A percentile compares a stretch with the other conserved stretches of the same genome.
Evolutionary conservation across 2,113 vertebrate species (phyloP).

Genomic region (Raphicerus campestris): DNA sequence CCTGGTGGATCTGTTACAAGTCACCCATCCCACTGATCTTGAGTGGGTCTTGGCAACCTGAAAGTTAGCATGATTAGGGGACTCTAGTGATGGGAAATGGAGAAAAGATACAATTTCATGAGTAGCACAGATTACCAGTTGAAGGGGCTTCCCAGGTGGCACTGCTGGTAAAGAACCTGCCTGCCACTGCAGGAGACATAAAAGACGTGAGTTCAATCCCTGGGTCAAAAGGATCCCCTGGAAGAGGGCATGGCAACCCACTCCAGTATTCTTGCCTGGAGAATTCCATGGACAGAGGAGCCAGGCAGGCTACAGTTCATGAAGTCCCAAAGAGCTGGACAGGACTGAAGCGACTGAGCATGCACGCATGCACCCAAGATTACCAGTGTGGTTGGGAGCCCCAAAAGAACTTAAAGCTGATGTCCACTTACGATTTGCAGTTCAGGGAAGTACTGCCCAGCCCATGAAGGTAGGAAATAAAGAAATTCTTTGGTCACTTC

Average conservation of each 20-base stretch:
- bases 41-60: accelerated
- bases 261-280: background rate
- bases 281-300: background rate
- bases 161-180: background rate
- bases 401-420: accelerated
- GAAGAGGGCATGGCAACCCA: background rate
- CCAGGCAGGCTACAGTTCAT: background rate
- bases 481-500: background rate
- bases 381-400: too few relatives aligned
- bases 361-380: background rate
- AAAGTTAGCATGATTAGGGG: too few relatives aligned
- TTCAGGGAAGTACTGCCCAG: background rate
- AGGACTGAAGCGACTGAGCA: background rate
- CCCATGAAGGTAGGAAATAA: accelerated
- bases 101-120: accelerated
- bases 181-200: background rate
- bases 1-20: too few relatives aligned
- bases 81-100: background rate
- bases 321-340: background rate
- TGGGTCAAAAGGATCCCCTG: background rate
- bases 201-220: background rate
- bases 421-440: too few relatives aligned
- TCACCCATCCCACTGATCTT: background rate
- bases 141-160: background rate
- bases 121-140: background rate